Conservation (phyloP, 2,888 invertebrate genomes). For the Thymelicus sylvestris region DNA sequence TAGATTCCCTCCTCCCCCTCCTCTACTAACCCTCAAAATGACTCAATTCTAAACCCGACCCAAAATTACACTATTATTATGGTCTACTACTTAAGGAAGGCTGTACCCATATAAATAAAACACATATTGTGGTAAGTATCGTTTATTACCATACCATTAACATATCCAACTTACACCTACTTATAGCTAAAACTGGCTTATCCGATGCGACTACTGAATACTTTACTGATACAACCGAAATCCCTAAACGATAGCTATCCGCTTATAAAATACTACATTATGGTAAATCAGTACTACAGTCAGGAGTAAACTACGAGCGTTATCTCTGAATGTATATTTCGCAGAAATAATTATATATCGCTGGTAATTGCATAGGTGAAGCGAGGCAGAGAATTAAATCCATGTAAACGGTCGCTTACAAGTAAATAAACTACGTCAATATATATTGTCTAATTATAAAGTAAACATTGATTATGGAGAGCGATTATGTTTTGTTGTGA, state of each 20-base stretch:
- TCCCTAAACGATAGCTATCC: constrained; percentile 40
- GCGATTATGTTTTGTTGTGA: constrained; percentile 4
- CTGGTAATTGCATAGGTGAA: constrained; percentile 48
- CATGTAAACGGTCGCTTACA: constrained; percentile 9
- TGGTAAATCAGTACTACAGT: constrained; percentile 57
- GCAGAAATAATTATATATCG: constrained; percentile 27
- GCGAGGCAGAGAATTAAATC: constrained; percentile 33
- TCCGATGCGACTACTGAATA: constrained; percentile 59
- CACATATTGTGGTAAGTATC: constrained; percentile 60
- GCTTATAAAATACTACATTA: constrained; percentile 50
- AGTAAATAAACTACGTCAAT: constrained; percentile 24
- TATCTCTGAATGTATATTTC: constrained; percentile 18
- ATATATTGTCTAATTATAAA: constrained; percentile 18
- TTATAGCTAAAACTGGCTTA: constrained; percentile 73
- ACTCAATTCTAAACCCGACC: too few relatives aligned
- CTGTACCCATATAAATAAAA: constrained; percentile 49
- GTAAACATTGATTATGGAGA: constrained; percentile 6
- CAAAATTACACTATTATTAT: too few relatives aligned
- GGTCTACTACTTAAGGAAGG: too few relatives aligned
- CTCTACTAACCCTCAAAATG: too few relatives aligned
- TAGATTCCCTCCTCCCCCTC: too few relatives aligned
- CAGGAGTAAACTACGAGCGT: background rate
- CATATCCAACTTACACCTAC: constrained; percentile 73
- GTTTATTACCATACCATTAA: constrained; percentile 79
- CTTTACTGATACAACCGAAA: constrained; percentile 51